Evolutionary conservation across 2,888 invertebrate genomes (phyloP), one percentile per base, ranked within the genome.

Genomic region (Stomorhina lunata): DNA sequence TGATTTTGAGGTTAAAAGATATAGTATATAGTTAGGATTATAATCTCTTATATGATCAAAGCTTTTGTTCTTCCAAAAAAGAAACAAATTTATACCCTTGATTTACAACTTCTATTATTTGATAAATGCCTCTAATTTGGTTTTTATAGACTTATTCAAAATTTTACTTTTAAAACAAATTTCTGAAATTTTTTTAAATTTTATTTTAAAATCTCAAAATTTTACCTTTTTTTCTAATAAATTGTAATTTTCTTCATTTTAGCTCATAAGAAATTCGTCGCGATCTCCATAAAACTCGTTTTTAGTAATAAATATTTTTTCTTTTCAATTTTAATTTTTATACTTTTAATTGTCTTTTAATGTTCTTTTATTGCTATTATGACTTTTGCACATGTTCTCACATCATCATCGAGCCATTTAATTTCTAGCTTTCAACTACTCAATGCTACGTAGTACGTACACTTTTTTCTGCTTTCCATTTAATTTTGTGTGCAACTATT

Each of bases 291-390:
- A 10, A 17, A 43, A 7, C 6, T 37, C 0, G 0, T 50, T 50
- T 61, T 10, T 55, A 29, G 22, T 27, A 17, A 22, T 37, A 20
- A 2, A 17, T 27, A 66, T 57, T 75, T 15, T 75, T 65, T 43
- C 5, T 34, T 55, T 63, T 53, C 9, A 29, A 3, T 40, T 50
- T 65, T 55, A n/a, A n/a, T 40, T 25, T 34, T 32, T n/a, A 17
- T 37, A 53, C 25, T 25, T 65, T 75, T 65, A 55, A 63, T 69
- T 66, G 65, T 15, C 9, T 34, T 45, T 57, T 20, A 45, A 22
- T 73, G 22, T 40, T 32, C 25, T 65, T 57, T 55, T 15, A n/a
- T 45, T 10, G 10, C n/a, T n/a, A n/a, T 2, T 15, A 29, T 43
- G 20, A 29, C 25, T 57, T 59, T 68, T 68, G n/a, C 29, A 61